Conservation (phyloP, 2,888 invertebrate species). For the Trichopria drosophilae region DNA sequence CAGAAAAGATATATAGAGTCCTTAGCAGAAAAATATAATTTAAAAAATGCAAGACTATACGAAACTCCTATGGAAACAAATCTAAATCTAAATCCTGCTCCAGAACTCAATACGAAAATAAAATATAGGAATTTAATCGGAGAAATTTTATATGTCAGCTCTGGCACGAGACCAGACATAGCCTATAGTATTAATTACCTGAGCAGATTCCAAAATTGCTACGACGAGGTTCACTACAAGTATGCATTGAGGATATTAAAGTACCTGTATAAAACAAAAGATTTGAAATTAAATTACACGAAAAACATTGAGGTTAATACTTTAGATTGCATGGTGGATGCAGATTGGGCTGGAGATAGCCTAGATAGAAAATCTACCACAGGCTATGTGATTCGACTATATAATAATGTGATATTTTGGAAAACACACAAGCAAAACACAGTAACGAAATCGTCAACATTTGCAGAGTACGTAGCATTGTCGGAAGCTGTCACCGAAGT, state of each 20-base stretch:
- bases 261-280: slow-evolving; percentile 27
- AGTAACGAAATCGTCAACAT: slow-evolving; percentile 27
- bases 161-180: slow-evolving; percentile 22
- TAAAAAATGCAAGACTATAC: too few species aligned
- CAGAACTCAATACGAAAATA: not conserved
- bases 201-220: slow-evolving; percentile 28
- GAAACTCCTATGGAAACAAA: slow-evolving; percentile 9
- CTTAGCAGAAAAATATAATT: too few species aligned
- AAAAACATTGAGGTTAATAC: slow-evolving; percentile 13
- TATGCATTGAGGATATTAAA: slow-evolving; percentile 30
- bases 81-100: slow-evolving; percentile 6
- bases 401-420: slow-evolving; percentile 37
- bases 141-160: slow-evolving; percentile 26
- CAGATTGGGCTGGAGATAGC: slow-evolving; percentile 30
- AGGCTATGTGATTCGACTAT: slow-evolving; percentile 50
- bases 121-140: too few species aligned
- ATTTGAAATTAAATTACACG: slow-evolving; percentile 22
- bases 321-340: slow-evolving; percentile 27
- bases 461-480: slow-evolving; percentile 46
- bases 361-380: too few species aligned
- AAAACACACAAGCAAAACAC: slow-evolving; percentile 19
- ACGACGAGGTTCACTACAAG: slow-evolving; percentile 21
- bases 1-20: slow-evolving; percentile 25
- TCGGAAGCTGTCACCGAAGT: slow-evolving; percentile 41
- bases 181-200: slow-evolving; percentile 28